phyloP scores from a whole-genome alignment of 2,888 invertebrate genomes.

The Synanthedon formicaeformis region DNA sequence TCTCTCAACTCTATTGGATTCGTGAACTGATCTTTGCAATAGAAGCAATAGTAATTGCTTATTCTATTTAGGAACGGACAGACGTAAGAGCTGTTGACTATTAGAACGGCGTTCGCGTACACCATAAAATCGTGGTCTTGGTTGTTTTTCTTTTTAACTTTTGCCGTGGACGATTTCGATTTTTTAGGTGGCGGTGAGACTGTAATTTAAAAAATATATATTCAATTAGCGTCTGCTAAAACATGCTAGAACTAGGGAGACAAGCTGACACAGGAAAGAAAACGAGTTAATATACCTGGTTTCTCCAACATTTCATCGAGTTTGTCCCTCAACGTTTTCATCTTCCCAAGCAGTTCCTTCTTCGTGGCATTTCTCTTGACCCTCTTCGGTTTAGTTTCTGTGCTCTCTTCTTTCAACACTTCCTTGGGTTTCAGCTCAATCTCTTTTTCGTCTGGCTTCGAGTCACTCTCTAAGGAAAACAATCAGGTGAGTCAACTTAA shows the following conservation, averaged over 20 bases:
- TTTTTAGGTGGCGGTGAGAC: slow-evolving; percentile 10
- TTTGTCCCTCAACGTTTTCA: slow-evolving; percentile 23
- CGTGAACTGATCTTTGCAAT: slow-evolving; percentile 53
- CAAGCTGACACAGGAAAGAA: no score
- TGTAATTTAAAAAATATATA: slow-evolving; percentile 2
- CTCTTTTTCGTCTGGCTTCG: background rate
- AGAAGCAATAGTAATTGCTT: slow-evolving; percentile 55
- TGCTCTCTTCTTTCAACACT: no score
- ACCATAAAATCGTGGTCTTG: slow-evolving; percentile 39
- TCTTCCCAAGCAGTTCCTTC: slow-evolving; percentile 17
- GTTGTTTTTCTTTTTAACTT: slow-evolving; percentile 12
- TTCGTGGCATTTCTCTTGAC: slow-evolving; percentile 1
- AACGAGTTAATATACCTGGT: slow-evolving; percentile 15
- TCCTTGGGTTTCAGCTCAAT: background rate
- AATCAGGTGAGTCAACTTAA: no score
- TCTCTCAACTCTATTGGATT: slow-evolving; percentile 46
- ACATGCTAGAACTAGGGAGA: no score
- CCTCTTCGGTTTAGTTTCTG: background rate
- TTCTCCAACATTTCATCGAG: slow-evolving; percentile 30
- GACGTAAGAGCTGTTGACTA: slow-evolving; percentile 45
- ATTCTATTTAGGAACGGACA: slow-evolving; percentile 51
- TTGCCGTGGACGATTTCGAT: slow-evolving; percentile 7
- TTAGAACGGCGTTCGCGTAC: slow-evolving; percentile 36
- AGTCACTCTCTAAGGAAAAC: background rate
- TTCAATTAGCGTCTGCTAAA: no score